Evolutionary conservation across 1,140 invertebrate genomes (phyloP), one percentile per base, ranked within the genome.

Genomic region (Papilio machaon): DNA sequence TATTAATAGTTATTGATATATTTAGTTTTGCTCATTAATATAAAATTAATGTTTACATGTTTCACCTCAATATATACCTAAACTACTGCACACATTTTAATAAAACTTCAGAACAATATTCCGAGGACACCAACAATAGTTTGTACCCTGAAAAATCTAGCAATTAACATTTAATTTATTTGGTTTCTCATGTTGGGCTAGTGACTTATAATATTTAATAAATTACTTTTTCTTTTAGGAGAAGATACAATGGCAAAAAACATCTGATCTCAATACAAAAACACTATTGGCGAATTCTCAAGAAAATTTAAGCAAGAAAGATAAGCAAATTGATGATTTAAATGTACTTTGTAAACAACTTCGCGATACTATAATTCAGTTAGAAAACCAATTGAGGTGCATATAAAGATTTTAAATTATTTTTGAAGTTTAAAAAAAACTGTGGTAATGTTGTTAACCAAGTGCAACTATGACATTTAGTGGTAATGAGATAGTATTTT

Each of bases 351-450:
- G 88, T 84, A 90, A 90, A 81, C 91, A 94, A 80, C 75, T 94
- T 35, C 88, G 86, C 73, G 96, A 96, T 54, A 95, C 85, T 47
- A 82, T 96, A 8, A 92, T 89, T 77, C 95, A 95, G 19, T 87
- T 96, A 73, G 95, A 96, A 83, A 94, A 94, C 47, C 96, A 96
- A 89, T 81, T 96, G 47, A 95, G 95, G 85, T 96, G n/a, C 95
- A 11, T 15, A 35, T 35, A 81, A 85, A 30, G 23, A 30, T 30
- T 30, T 30, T 30, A 30, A 94, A 64, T 86, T 82, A 85, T 94
- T 58, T 86, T 43, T 43, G 1, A 43, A 6, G 3, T 43, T 43
- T 30, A 30, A 30, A 43, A 43, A 4, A 43, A 4, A 43, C 38
- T 2, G 38, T 43, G 38, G 38, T 43, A 43, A 43, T 43, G 38